Percentiles rank a stretch among this genome's conserved stretches.
These are phyloP conservation scores for Pseudochromis fuscus DNA, from an alignment of 2,797 vertebrate genomes.

Conservation along the genomic window DNA sequence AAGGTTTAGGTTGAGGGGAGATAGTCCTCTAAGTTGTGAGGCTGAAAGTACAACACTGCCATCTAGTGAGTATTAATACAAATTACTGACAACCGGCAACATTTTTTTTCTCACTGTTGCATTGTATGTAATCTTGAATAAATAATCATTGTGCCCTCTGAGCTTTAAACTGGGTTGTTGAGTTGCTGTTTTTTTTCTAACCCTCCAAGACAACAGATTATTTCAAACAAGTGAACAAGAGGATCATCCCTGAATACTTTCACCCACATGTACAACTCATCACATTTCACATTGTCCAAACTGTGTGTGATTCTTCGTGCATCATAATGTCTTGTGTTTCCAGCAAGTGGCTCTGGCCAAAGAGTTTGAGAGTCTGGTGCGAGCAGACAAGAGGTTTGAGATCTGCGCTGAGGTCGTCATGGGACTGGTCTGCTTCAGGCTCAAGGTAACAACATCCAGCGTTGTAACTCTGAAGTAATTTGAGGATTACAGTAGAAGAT, in stretches of 20 bases:
- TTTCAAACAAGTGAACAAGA: no score
- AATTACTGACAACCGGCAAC: no score
- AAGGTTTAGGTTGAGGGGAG: background rate
- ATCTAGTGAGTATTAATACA: constrained; percentile 69
- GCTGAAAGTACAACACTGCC: constrained; percentile 44
- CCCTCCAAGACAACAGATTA: background rate
- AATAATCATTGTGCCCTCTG: background rate
- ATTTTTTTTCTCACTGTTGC: background rate
- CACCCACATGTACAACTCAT: background rate
- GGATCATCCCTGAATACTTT: background rate
- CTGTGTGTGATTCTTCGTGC: background rate
- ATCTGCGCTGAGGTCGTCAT: constrained; percentile 91
- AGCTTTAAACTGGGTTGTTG: background rate
- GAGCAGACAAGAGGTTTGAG: constrained; percentile 92
- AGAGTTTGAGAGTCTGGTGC: constrained; percentile 90
- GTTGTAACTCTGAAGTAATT: background rate
- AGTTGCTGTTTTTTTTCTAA: background rate
- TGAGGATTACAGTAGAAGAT: background rate
- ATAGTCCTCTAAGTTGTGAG: background rate
- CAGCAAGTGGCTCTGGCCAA: constrained; percentile 92
- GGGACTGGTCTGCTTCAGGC: constrained; percentile 95
- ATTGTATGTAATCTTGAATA: background rate
- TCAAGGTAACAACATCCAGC: constrained; percentile 88
- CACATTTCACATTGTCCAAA: background rate
- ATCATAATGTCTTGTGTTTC: constrained; percentile 25